Conservation (phyloP, 2,888 invertebrate species). For the Watsonalla cultraria region DNA sequence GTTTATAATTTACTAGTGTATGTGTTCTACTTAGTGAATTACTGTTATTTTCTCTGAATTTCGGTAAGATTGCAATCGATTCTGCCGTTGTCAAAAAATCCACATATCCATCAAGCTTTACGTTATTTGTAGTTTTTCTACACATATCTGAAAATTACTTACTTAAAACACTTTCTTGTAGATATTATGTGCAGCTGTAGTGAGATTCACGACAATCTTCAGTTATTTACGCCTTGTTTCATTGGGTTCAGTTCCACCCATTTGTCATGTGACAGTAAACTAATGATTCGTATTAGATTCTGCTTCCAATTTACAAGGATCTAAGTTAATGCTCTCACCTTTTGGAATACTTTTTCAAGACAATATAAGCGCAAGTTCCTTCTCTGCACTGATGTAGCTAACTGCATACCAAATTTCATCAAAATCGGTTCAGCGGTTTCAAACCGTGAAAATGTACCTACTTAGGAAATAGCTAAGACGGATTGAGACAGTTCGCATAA, state of each 20-base stretch:
- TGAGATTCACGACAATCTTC: not conserved
- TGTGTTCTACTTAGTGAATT: slow-evolving; percentile 44
- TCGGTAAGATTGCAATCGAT: slow-evolving; percentile 49
- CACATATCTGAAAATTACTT: not conserved
- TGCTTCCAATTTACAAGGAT: not conserved
- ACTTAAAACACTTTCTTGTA: no score
- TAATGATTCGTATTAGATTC: slow-evolving; percentile 1
- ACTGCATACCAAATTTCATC: not conserved
- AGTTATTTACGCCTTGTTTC: not conserved
- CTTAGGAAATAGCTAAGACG: no score
- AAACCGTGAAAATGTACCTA: not conserved
- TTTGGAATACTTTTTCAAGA: no score
- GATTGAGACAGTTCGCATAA: no score
- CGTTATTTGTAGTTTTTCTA: slow-evolving; percentile 19
- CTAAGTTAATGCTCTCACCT: not conserved
- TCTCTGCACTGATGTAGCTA: no score
- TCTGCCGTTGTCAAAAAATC: slow-evolving; percentile 39
- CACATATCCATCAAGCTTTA: slow-evolving; percentile 33
- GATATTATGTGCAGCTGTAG: no score
- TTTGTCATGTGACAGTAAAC: slow-evolving; percentile 39
- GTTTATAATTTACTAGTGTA: slow-evolving; percentile 36
- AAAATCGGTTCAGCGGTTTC: not conserved
- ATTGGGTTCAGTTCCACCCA: slow-evolving; percentile 19
- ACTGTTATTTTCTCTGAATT: slow-evolving; percentile 22
- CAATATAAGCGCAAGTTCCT: no score